Percentiles rank a stretch among this genome's conserved stretches.
phyloP scores from a whole-genome alignment of 23 tunicate species.

The Diplosoma virens region DNA sequence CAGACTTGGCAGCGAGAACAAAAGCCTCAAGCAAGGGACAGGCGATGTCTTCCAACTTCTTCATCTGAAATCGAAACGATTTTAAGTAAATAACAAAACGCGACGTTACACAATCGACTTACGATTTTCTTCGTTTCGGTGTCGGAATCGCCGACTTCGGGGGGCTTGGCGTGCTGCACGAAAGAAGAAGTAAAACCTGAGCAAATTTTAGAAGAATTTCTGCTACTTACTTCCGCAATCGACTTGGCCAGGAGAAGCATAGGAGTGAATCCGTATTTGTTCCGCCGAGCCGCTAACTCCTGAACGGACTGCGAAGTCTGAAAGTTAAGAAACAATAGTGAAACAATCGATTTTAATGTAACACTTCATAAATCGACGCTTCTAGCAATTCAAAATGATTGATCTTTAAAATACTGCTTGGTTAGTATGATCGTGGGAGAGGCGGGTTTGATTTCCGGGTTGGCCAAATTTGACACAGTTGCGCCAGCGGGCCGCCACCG shows the following conservation, averaged over 20 bases:
- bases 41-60: conserved; percentile 74
- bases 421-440: no score
- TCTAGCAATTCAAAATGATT: no score
- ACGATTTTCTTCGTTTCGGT: conserved; percentile 43
- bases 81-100: not conserved
- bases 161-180: conserved; percentile 41
- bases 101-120: not conserved
- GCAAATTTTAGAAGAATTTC: not conserved
- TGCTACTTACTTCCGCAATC: conserved; percentile 68
- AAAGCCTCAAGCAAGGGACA: conserved; percentile 94
- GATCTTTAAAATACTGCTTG: no score
- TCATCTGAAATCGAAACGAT: conserved; percentile 20
- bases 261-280: conserved; percentile 90
- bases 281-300: conserved; percentile 69
- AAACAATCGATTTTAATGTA: no score
- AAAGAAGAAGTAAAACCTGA: not conserved
- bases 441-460: no score
- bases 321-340: no score
- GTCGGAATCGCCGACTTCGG: conserved; percentile 12
- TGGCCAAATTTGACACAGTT: no score
- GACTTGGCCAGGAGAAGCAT: conserved; percentile 75
- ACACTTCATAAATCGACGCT: no score
- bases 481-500: no score
- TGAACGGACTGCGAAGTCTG: conserved; percentile 67
- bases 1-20: conserved; percentile 77